Evolutionary conservation across 2,797 vertebrate genomes (phyloP), one percentile per base, ranked within the genome.

Genomic region (Pygocentrus nattereri): DNA sequence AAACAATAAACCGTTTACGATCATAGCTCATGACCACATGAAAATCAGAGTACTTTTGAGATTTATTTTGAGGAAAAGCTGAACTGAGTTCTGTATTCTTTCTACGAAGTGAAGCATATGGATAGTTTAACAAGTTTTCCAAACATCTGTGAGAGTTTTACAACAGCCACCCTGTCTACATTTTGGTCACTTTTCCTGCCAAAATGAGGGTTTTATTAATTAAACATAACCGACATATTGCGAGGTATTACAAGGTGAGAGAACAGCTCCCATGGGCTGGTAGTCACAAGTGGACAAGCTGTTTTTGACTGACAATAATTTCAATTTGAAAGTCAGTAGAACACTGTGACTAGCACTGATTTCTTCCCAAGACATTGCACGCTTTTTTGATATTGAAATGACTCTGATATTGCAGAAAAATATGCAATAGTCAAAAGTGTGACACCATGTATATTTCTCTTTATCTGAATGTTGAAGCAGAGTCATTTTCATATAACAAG

Each of bases 381-480:
- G 11, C 31, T 73, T n/a, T 58, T 73, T 21, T 56, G 52, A 73
- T 58, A 73, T 38, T 56, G 31, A 73, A 58, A 73, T 49, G 30
- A 74, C 30, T 73, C 50, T 58, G 71, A 74, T 74, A 58, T 56
- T 74, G 52, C 50, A 74, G 41, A 74, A 74, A 74, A 74, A 54
- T 23, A 58, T 74, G 31, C 52, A 74, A 74, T 38, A 74, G 71
- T 74, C 71, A 58, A 34, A 69, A 69, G 64, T n/a, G 31, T 38
- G 67, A 47, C 21, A 16, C 21, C 49, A 56, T 74, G 31, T 23
- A 58, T 23, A 38, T 56, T 56, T 74, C 52, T 54, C 44, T 58
- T 58, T 74, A 13, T 58, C 30, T 38, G 21, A 56, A 23, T n/a
- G 71, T 41, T 23, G 27, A 27, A 50, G 23, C 21, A 21, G 70